Base-by-base conservation (phyloP, 1,140 invertebrate species). In the Drosophila pseudoananassae region DNA sequence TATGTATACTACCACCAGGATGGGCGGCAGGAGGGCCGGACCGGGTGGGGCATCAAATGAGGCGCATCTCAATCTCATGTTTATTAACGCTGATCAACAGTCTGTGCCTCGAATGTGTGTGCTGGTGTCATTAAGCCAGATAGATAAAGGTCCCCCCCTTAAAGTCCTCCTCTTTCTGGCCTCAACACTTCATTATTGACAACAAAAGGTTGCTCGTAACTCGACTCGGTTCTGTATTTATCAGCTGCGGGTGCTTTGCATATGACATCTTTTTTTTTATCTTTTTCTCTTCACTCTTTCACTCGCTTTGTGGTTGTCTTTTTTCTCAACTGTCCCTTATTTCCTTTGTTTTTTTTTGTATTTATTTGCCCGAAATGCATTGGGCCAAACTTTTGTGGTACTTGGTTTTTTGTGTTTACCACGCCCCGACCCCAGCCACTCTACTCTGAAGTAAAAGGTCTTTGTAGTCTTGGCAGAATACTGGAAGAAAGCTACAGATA, bases 1-100 rank as follows among this genome's bases (percentile, higher is more conserved):
- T 59, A 17, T n/a, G 12, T 36, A 43, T 43, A 15, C 43, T 4
- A 49, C 55, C 45, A 55, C 59, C 43, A 29, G 51, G n/a, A n/a
- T n/a, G n/a, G n/a, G n/a, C n/a, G n/a, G 27, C 45, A 40, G 6
- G 43, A 55, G 36, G 65, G 74, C 58, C 8, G 27, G 27, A 29
- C 31, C 8, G 31, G 68, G 4, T 3, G 12, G n/a, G 73, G 58
- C 80, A 85, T 87, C 78, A 87, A 87, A 87, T 87, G 82, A 87
- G 85, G 60, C 83, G 83, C 76, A 73, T 82, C 74, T 71, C 83
- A 75, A 88, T 82, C 82, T 82, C 75, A 88, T 87, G 82, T 87
- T 87, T 87, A 88, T 87, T 87, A 87, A 87, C 82, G 83, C 59
- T 88, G 82, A 83, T 78, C 68, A 76, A 75, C 75, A 59, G 71